A percentile compares a stretch with the other conserved stretches of the same genome.
phyloP scores from a whole-genome alignment of 2,113 vertebrate species.

The Plecturocebus donacophilus region DNA sequence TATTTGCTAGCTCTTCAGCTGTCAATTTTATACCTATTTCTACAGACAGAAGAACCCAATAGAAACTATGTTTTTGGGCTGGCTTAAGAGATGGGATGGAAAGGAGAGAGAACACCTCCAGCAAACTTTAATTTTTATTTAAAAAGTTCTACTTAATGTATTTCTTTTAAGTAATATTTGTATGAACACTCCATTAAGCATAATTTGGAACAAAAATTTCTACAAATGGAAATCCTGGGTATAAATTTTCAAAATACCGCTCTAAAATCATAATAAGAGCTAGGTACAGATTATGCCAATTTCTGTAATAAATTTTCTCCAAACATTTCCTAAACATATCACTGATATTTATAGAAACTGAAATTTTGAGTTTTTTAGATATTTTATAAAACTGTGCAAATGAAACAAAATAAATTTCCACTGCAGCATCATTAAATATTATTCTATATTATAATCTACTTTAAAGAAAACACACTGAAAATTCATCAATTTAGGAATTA shows the following conservation, averaged over 20 bases:
- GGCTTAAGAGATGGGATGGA: neutral
- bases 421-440: neutral
- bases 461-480: neutral
- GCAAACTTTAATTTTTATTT: conserved; percentile 8
- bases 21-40: neutral
- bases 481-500: conserved; percentile 21
- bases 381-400: conserved; percentile 48
- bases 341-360: neutral
- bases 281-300: neutral
- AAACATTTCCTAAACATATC: conserved; percentile 12
- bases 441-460: conserved; percentile 3
- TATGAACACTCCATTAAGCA: neutral
- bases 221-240: neutral
- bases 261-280: neutral
- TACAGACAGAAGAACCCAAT: neutral
- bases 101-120: neutral
- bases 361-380: neutral
- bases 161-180: conserved; percentile 26
- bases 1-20: neutral
- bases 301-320: conserved; percentile 18
- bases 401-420: neutral
- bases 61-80: neutral
- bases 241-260: conserved; percentile 32
- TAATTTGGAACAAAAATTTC: neutral
- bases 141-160: conserved; percentile 12